Base-by-base conservation (phyloP, 1,140 invertebrate genomes). In the Apocrypta bakeri region DNA sequence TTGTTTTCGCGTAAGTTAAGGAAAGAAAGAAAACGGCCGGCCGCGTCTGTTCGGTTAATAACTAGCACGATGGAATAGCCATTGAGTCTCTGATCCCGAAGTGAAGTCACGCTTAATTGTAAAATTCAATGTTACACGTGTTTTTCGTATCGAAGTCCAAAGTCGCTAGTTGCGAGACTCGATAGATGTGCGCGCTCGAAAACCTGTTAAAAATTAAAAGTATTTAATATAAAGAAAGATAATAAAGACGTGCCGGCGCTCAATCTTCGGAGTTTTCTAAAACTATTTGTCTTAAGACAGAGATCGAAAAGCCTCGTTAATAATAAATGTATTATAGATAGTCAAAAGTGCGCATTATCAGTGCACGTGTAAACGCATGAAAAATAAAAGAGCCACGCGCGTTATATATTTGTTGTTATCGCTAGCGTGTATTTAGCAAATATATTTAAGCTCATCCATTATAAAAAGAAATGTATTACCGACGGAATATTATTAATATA, bases 11-110 rank as follows among this genome's bases (percentile, higher is more conserved):
- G 7, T 17, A 3, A 4, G 17, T 56, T 4, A 17, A 56, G 17
- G 0, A n/a, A 56, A 56, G n/a, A n/a, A 27, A 14, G 11, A 80
- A 63, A n/a, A n/a, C n/a, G n/a, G 56, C 33, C 68, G 71, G 61
- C 11, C 72, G 48, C 68, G 71, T 81, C 72, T 66, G 7, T 25
- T 11, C 29, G 63, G 12, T 64, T 27, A 42, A 24, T 21, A 73
- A 40, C 63, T 82, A 33, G 33, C n/a, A 66, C 69, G 76, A 73
- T 74, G n/a, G 27, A 75, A 64, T 80, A 76, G 77, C 73, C 77
- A 48, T 75, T 33, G 77, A 83, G 82, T 83, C 82, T 83, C 63
- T 83, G 82, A 83, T 83, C 77, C 82, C 27, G 82, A 33, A 83
- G 61, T 75, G 29, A 83, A 79, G 56, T 80, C 72, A 79, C 48